Evolutionary conservation across 2,888 invertebrate genomes (phyloP).

Genomic region (Argyresthia goedartella): DNA sequence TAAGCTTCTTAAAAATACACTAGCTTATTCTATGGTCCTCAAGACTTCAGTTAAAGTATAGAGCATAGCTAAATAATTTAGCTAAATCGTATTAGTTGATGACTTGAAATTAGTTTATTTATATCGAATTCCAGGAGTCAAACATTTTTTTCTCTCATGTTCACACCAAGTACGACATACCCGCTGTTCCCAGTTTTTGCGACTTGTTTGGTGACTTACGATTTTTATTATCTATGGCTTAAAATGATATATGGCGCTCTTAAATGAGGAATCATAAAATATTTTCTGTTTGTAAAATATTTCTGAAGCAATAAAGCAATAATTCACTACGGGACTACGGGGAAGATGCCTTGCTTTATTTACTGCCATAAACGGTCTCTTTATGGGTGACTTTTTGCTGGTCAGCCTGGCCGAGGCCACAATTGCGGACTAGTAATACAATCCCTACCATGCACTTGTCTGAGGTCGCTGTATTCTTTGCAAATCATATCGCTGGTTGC

Average conservation of each 20-base stretch:
- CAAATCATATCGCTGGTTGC: too few relatives aligned
- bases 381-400: slow-evolving; percentile 62
- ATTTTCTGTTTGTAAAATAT: slow-evolving; percentile 72
- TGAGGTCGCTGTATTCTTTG: too few relatives aligned
- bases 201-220: slow-evolving; percentile 57
- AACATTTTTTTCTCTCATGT: background rate
- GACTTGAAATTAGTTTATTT: too few relatives aligned
- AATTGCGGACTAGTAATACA: background rate
- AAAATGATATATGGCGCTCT: slow-evolving; percentile 68
- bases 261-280: slow-evolving; percentile 71
- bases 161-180: slow-evolving; percentile 11
- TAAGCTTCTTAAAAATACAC: too few relatives aligned
- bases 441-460: too few relatives aligned
- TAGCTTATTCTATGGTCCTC: too few relatives aligned
- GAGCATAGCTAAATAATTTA: too few relatives aligned
- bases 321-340: slow-evolving; percentile 67
- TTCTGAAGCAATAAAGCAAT: slow-evolving; percentile 71
- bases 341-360: slow-evolving; percentile 67
- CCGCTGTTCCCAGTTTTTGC: slow-evolving; percentile 26
- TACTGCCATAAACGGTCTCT: slow-evolving; percentile 67
- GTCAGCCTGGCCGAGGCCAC: slow-evolving; percentile 11
- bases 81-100: too few relatives aligned
- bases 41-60: too few relatives aligned
- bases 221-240: slow-evolving; percentile 69
- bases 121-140: too few relatives aligned